Evolutionary conservation across 2,113 vertebrate species (phyloP).

Genomic region (Podarcis cretensis): DNA sequence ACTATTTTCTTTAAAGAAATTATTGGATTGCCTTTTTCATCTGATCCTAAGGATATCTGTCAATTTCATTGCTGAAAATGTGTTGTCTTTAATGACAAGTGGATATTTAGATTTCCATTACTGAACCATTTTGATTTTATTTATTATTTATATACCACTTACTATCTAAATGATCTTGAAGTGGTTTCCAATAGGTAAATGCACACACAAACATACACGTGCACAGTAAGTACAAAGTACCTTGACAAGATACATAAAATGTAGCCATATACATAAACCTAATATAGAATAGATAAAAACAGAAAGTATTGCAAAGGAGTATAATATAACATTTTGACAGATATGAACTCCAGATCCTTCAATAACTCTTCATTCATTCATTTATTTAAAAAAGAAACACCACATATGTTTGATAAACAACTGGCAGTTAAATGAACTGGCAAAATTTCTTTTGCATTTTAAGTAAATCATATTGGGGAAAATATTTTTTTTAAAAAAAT

Average conservation of each 20-base stretch:
- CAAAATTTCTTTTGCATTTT: constrained; percentile 49
- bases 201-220: no score
- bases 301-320: no score
- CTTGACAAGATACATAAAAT: no score
- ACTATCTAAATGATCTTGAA: no score
- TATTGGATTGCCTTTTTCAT: background rate
- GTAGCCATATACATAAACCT: no score
- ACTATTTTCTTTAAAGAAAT: background rate
- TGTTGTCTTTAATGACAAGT: background rate
- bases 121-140: background rate
- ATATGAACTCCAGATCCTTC: background rate
- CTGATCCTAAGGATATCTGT: background rate
- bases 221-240: no score
- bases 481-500: constrained; percentile 8
- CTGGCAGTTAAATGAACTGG: constrained; percentile 53
- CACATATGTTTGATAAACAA: constrained; percentile 25
- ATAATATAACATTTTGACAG: background rate
- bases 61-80: background rate
- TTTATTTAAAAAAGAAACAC: constrained; percentile 21
- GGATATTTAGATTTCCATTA: background rate
- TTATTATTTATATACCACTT: no score
- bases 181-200: no score
- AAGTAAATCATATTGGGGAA: constrained; percentile 33
- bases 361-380: background rate
- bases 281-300: no score